Evolutionary conservation across 92 coral and sea anemone genomes (phyloP).

Genomic region (Phenganax marumi): DNA sequence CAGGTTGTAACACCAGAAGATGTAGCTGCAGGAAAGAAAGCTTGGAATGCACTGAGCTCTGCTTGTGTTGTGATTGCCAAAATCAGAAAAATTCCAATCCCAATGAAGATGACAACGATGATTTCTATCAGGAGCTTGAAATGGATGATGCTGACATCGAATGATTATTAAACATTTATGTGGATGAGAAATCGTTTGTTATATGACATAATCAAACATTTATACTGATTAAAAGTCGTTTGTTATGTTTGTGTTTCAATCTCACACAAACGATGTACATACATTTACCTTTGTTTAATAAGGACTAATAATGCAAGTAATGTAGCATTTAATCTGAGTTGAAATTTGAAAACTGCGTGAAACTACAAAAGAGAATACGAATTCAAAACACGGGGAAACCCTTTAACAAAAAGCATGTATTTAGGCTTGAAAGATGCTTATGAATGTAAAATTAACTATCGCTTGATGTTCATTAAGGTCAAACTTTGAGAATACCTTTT

Average conservation of each 20-base stretch:
- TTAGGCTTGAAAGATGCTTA: not conserved
- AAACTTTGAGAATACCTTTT: no score
- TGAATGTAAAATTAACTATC: not conserved
- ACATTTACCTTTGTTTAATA: not conserved
- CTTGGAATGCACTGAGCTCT: slow-evolving; percentile 24
- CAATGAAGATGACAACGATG: slow-evolving; percentile 26
- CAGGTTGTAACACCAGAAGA: slow-evolving; percentile 14
- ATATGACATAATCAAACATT: not conserved
- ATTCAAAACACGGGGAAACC: not conserved
- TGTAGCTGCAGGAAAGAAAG: slow-evolving; percentile 25
- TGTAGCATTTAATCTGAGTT: not conserved
- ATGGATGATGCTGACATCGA: not conserved
- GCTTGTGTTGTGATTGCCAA: slow-evolving; percentile 21
- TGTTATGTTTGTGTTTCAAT: not conserved
- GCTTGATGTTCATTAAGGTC: not conserved
- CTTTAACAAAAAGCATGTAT: not conserved
- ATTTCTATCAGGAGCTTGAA: slow-evolving; percentile 1
- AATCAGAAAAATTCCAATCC: slow-evolving; percentile 5
- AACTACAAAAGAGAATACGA: not conserved
- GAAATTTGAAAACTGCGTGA: not conserved
- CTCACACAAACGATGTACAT: not conserved
- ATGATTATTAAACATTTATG: slow-evolving; percentile 2
- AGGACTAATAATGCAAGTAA: not conserved
- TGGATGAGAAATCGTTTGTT: not conserved
- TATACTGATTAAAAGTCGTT: not conserved